A percentile compares a stretch with the other conserved stretches of the same genome.
Conservation (phyloP, 2,888 invertebrate species). For the Philaethria dido region DNA sequence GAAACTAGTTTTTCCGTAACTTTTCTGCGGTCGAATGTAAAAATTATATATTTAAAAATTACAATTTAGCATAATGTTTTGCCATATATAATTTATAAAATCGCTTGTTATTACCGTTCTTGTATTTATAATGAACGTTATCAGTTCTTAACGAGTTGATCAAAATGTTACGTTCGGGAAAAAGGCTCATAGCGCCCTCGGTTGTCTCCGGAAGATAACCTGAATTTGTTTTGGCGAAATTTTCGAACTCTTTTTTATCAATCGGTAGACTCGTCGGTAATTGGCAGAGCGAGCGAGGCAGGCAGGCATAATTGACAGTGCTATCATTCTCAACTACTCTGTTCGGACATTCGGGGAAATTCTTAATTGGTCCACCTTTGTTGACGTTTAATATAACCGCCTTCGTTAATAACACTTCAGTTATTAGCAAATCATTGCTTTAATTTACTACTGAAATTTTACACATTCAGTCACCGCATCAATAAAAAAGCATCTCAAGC, state of each 20-base stretch:
- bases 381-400: constrained; percentile 78
- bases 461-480: constrained; percentile 41
- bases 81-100: constrained; percentile 1
- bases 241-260: constrained; percentile 79
- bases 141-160: constrained; percentile 59
- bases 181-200: constrained; percentile 60
- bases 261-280: constrained; percentile 77
- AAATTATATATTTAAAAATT: constrained; percentile 66
- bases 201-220: constrained; percentile 67
- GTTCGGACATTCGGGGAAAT: constrained; percentile 80
- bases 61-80: constrained; percentile 49
- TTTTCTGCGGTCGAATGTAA: constrained; percentile 64
- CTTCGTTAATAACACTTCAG: constrained; percentile 76
- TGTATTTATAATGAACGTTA: constrained; percentile 66
- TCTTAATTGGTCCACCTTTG: constrained; percentile 82
- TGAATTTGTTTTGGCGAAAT: constrained; percentile 76
- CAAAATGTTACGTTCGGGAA: constrained; percentile 61
- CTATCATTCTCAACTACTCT: constrained; percentile 79
- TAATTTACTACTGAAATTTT: constrained; percentile 67
- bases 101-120: constrained; percentile 50
- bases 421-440: constrained; percentile 77
- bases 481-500: constrained; percentile 13
- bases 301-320: constrained; percentile 78
- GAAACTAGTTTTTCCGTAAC: constrained; percentile 78
- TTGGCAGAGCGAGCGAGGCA: constrained; percentile 70